Evolutionary conservation across 2,888 invertebrate species (phyloP).

Genomic region (Tenodera sinensis): DNA sequence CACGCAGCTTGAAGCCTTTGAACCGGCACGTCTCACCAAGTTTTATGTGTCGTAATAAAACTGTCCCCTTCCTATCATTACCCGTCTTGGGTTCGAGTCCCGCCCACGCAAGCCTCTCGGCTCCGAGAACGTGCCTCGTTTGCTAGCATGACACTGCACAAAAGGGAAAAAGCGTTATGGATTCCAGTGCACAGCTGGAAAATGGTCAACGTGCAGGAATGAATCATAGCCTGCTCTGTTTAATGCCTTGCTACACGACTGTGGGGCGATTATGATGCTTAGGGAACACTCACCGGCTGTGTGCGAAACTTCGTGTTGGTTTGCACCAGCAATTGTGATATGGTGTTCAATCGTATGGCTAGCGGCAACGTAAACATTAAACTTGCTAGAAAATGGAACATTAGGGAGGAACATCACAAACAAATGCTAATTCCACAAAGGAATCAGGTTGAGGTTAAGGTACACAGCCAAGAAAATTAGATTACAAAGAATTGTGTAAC

Average conservation of each 20-base stretch:
- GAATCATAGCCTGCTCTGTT: not conserved
- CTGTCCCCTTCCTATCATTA: not conserved
- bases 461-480: too few relatives aligned
- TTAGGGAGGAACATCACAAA: too few relatives aligned
- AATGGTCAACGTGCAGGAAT: not conserved
- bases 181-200: not conserved
- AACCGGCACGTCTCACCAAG: not conserved
- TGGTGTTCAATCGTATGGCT: too few relatives aligned
- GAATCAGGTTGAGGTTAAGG: too few relatives aligned
- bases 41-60: not conserved
- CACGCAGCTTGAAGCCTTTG: not conserved
- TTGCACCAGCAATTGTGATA: not conserved
- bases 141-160: not conserved
- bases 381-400: too few relatives aligned
- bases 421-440: too few relatives aligned
- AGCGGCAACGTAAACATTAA: too few relatives aligned
- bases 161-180: not conserved
- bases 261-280: not conserved
- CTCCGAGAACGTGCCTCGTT: not conserved
- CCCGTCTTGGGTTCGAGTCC: not conserved
- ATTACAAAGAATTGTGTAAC: too few relatives aligned
- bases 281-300: not conserved
- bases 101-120: not conserved
- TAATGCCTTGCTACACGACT: not conserved
- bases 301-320: not conserved